phyloP scores from a whole-genome alignment of 2,888 invertebrate species.

The Leucania comma region DNA sequence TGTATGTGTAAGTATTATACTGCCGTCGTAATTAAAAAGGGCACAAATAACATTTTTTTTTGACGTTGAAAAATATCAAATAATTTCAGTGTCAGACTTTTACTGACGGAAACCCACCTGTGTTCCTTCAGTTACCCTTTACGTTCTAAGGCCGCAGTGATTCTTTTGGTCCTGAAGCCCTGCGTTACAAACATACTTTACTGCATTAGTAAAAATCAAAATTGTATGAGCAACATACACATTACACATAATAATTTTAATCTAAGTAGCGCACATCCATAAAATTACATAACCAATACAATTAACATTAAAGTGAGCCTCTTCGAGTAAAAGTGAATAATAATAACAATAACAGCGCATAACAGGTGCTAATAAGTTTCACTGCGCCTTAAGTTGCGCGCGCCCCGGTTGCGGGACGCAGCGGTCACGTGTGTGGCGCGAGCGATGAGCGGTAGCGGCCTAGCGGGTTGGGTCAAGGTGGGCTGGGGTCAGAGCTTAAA shows the following conservation, averaged over 20 bases:
- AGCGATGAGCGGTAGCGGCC: conserved; percentile 36
- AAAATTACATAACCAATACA: conserved; percentile 30
- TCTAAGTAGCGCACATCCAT: conserved; percentile 19
- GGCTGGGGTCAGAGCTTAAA: background rate
- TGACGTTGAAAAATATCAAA: too few relatives aligned
- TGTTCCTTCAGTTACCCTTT: too few relatives aligned
- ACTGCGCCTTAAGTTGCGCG: conserved; percentile 62
- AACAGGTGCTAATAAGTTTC: conserved; percentile 69
- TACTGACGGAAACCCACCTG: too few relatives aligned
- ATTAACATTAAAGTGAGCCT: conserved; percentile 26
- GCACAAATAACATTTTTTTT: too few relatives aligned
- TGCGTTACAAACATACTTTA: too few relatives aligned
- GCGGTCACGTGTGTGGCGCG: conserved; percentile 40
- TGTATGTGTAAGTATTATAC: background rate
- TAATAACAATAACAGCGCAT: conserved; percentile 54
- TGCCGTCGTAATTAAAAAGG: too few relatives aligned
- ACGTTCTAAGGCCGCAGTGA: too few relatives aligned
- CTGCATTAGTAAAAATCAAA: too few relatives aligned
- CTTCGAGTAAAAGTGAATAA: conserved; percentile 61
- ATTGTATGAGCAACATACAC: background rate
- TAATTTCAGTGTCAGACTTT: too few relatives aligned
- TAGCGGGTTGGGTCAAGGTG: conserved; percentile 5
- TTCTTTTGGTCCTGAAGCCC: too few relatives aligned
- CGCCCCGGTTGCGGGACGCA: conserved; percentile 55
- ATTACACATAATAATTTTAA: background rate